These are phyloP conservation scores for Tapera naevia DNA, from an alignment of 2,797 vertebrate species.

Conservation along the genomic window DNA sequence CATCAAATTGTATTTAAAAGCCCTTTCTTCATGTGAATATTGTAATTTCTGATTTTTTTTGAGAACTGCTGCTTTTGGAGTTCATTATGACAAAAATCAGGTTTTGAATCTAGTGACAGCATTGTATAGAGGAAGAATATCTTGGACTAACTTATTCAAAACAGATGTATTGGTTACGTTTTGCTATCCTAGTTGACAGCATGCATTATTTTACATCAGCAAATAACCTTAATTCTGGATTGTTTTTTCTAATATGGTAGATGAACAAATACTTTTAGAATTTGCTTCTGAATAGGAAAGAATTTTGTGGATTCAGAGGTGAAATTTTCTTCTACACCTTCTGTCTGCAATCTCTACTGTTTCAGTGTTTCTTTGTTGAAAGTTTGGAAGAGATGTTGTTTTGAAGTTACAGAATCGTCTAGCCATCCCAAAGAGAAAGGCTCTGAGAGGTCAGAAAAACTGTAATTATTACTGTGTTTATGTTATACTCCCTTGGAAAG, in stretches of 20 bases:
- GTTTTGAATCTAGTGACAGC: neutral
- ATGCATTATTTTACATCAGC: neutral
- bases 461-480: neutral
- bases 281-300: neutral
- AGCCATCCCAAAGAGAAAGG: neutral
- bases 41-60: constrained; percentile 10
- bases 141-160: neutral
- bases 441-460: neutral
- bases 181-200: neutral
- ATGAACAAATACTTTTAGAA: neutral
- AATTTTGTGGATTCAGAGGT: neutral
- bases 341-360: neutral
- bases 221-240: neutral
- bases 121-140: neutral
- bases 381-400: neutral
- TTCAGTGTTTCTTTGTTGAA: neutral
- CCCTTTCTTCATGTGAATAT: neutral
- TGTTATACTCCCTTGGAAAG: neutral
- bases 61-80: neutral
- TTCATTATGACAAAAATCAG: neutral
- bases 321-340: neutral
- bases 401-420: neutral
- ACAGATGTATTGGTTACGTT: neutral
- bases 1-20: constrained; percentile 8
- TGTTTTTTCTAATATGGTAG: neutral